Conservation (phyloP, 2,113 vertebrate genomes). For the Anolis sagrei region DNA sequence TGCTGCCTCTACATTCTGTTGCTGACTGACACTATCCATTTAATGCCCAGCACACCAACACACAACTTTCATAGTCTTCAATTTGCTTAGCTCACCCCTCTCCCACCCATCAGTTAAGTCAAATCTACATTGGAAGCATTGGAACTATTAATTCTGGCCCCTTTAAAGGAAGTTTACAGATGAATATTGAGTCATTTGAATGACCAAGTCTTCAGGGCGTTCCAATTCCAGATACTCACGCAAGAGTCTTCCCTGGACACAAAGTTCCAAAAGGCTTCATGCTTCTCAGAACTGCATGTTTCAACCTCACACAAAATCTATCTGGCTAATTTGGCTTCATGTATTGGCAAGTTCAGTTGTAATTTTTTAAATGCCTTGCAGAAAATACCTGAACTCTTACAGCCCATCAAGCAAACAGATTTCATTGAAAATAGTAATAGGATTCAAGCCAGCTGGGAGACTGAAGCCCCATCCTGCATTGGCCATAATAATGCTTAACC, state of each 20-base stretch:
- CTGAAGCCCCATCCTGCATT: conserved; percentile 30
- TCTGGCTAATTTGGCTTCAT: background rate
- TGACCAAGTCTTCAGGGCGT: background rate
- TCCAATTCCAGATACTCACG: conserved; percentile 14
- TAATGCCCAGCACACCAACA: background rate
- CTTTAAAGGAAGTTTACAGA: conserved; percentile 23
- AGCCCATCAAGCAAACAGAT: background rate
- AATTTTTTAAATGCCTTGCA: background rate
- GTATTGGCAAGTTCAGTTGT: background rate
- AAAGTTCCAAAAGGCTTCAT: background rate
- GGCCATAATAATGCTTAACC: background rate
- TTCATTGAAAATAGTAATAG: background rate
- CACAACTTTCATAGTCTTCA: background rate
- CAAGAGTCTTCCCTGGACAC: background rate
- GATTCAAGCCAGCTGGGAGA: conserved; percentile 25
- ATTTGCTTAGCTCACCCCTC: background rate
- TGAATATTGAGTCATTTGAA: conserved; percentile 37
- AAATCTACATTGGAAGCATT: background rate
- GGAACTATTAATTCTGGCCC: conserved; percentile 6
- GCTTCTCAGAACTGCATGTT: background rate
- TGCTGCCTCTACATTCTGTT: conserved; percentile 33
- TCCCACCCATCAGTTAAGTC: background rate
- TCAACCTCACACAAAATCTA: background rate
- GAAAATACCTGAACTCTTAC: background rate
- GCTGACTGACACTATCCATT: background rate